Evolutionary conservation across 2,888 invertebrate genomes (phyloP), one percentile per base, ranked within the genome.

Genomic region (Chloroclystis v-ata): DNA sequence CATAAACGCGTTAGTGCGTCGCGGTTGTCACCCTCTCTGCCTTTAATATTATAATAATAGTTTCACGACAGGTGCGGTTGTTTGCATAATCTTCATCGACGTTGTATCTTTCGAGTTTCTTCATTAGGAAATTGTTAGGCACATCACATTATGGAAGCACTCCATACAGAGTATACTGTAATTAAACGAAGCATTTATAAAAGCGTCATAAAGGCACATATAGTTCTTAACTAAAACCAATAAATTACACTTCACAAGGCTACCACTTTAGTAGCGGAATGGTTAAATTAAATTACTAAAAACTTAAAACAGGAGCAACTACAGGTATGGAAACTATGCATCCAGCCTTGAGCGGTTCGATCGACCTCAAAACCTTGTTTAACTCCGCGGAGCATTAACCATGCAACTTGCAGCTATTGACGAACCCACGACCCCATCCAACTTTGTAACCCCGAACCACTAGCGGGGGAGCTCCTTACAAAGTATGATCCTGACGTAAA

Each of bases 1-100:
- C 73, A 74, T 74, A 73, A 72, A 67, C 67, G 62, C 61, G 67
- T 72, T 70, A 67, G 56, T 54, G 60, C 50, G 49, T 47, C 57
- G 56, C 47, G 66, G 59, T 61, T 58, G 57, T 57, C 62, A 57
- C 62, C 62, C 62, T 63, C 68, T 60, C 52, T 16, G 38, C 52
- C 54, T 48, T 50, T 58, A 55, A 61, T 69, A 68, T 63, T 63
- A 69, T 67, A 67, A 64, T 69, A 70, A 68, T 65, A 66, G 69
- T 69, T 70, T 54, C 57, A 57, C 68, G 63, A 62, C 63, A 65
- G 67, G 63, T 65, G 52, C 52, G 58, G 50, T 53, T 52, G 51
- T 61, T 60, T 67, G 66, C 64, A 68, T 69, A 66, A 68, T 65
- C 61, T 55, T 59, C 54, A 48, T 33, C 33, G 51, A 42, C 54